Conservation (phyloP, 2,888 invertebrate genomes). For the Enchytraeus crypticus region DNA sequence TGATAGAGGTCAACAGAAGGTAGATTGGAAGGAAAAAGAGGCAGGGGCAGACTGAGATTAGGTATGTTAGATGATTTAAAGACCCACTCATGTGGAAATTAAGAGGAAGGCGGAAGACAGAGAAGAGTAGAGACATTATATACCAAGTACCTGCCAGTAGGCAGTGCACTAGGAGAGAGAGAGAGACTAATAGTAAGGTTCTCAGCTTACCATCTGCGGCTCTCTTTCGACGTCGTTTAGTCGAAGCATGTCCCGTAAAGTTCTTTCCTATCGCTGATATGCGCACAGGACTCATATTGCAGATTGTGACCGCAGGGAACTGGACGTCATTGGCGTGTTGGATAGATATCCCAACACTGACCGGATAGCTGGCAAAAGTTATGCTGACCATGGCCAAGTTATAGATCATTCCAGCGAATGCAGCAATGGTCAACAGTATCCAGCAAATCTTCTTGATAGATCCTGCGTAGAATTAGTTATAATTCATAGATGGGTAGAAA, state of each 20-base stretch:
- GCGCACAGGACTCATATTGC: constrained; percentile 21
- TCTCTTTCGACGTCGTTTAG: constrained; percentile 1
- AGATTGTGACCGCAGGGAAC: constrained; percentile 21
- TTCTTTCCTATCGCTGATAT: neutral
- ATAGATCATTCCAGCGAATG: constrained; percentile 8
- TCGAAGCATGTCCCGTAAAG: neutral
- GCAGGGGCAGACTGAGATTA: no score
- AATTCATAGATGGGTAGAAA: no score
- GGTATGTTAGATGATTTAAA: no score
- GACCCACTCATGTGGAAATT: no score
- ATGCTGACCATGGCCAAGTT: constrained; percentile 10
- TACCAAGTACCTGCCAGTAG: no score
- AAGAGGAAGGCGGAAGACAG: no score
- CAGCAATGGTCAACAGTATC: constrained; percentile 3
- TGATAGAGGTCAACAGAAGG: no score
- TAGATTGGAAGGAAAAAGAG: no score
- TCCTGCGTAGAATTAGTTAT: constrained; percentile 8
- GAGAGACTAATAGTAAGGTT: no score
- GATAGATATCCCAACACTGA: constrained; percentile 16
- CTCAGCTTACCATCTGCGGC: neutral
- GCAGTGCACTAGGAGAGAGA: no score
- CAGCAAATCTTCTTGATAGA: constrained; percentile 15
- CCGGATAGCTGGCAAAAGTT: constrained; percentile 7
- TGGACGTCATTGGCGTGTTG: constrained; percentile 14
- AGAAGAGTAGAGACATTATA: no score